Percentiles rank a stretch among this genome's conserved stretches.
Conservation (phyloP, 2,113 vertebrate genomes). For the Prochilodus magdalenae region DNA sequence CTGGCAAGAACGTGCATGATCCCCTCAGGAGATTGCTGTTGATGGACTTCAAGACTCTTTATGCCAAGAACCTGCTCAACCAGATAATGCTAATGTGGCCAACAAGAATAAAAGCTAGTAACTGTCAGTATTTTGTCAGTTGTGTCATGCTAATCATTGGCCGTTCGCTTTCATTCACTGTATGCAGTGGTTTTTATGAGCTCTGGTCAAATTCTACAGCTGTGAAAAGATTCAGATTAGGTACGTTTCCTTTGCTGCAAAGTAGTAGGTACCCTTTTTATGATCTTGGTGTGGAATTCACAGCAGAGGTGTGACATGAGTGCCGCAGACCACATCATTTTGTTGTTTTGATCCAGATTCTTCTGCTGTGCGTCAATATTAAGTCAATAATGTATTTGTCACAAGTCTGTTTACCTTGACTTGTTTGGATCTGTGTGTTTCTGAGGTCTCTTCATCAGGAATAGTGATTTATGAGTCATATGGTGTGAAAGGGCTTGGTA, state of each 20-base stretch:
- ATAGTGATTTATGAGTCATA: conserved; percentile 30
- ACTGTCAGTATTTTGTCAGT: no score
- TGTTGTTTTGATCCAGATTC: neutral
- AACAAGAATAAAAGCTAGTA: no score
- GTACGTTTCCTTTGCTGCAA: no score
- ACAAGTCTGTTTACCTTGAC: conserved; percentile 4
- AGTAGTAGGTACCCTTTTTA: no score
- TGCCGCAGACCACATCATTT: neutral
- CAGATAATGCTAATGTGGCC: neutral
- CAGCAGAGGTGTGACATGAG: neutral
- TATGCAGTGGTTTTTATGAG: no score
- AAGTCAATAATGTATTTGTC: conserved; percentile 16
- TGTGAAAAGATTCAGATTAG: no score
- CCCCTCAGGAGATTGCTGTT: conserved; percentile 1
- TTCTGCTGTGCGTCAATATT: conserved; percentile 4
- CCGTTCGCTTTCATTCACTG: no score
- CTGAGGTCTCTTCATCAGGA: conserved; percentile 5
- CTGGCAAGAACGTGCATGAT: conserved; percentile 2
- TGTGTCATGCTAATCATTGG: no score
- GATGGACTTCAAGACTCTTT: conserved; percentile 1
- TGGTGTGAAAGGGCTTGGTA: conserved; percentile 24
- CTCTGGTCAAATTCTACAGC: neutral
- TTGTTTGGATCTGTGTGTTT: conserved; percentile 9
- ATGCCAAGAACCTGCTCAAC: neutral
- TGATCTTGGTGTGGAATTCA: neutral